phyloP scores from a whole-genome alignment of 2,797 vertebrate genomes.

The Myoxocephalus aenaeus region DNA sequence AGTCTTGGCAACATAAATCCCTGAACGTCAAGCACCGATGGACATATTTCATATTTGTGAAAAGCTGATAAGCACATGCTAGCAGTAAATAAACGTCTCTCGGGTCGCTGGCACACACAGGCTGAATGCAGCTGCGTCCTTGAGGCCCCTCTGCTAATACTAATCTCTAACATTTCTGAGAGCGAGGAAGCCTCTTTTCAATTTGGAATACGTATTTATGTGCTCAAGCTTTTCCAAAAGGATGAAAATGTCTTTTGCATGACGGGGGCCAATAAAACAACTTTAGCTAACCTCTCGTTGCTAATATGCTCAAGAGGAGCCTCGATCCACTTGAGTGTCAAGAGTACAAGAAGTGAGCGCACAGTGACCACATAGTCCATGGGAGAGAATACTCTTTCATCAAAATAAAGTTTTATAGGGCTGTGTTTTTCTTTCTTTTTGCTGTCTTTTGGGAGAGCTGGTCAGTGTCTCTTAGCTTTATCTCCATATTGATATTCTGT shows the following conservation, averaged over 20 bases:
- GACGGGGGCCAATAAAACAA: too few relatives aligned
- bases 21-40: not conserved
- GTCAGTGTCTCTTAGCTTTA: not conserved
- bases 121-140: constrained; percentile 34
- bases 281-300: constrained; percentile 29
- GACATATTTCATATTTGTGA: constrained; percentile 1
- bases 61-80: not conserved
- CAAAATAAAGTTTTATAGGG: not conserved
- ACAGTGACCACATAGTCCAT: constrained; percentile 8
- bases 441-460: not conserved
- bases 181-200: constrained; percentile 24
- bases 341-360: constrained; percentile 4
- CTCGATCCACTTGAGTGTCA: constrained; percentile 16
- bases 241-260: not conserved
- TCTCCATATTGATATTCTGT: not conserved
- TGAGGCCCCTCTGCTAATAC: constrained; percentile 20
- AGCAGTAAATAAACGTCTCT: not conserved
- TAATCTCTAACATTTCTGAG: constrained; percentile 49
- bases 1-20: constrained; percentile 11
- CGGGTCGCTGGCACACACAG: constrained; percentile 8
- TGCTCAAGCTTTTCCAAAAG: not conserved
- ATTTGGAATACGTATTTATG: constrained; percentile 18
- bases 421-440: not conserved
- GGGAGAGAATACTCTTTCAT: constrained; percentile 4
- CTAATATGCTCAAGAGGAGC: constrained; percentile 34